A percentile compares a stretch with the other conserved stretches of the same genome.
Conservation (phyloP, 2,888 invertebrate species). For the Actias luna region DNA sequence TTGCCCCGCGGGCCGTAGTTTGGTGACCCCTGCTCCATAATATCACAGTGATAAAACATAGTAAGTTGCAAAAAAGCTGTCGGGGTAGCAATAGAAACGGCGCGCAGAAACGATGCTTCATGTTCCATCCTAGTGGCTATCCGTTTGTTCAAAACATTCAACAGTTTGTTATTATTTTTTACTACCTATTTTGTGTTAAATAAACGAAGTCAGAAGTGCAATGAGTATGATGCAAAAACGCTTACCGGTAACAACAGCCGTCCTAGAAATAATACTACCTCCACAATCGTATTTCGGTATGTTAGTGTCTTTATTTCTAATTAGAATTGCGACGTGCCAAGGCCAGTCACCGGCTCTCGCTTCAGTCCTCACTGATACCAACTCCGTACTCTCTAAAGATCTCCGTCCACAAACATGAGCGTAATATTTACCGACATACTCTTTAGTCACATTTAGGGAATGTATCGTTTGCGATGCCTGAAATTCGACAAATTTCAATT, state of each 20-base stretch:
- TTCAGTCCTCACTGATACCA: constrained; percentile 56
- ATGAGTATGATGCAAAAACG: background rate
- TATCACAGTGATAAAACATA: too few species aligned
- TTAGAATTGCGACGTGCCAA: constrained; percentile 68
- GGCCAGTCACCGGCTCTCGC: constrained; percentile 70
- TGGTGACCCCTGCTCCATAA: too few species aligned
- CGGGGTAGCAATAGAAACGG: too few species aligned
- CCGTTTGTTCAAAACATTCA: too few species aligned
- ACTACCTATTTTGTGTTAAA: too few species aligned
- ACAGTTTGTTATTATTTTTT: too few species aligned
- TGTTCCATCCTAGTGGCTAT: too few species aligned
- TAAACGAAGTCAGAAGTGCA: too few species aligned
- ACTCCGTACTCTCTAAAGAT: constrained; percentile 56
- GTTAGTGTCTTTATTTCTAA: constrained; percentile 34
- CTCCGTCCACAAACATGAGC: constrained; percentile 63
- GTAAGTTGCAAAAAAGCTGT: too few species aligned
- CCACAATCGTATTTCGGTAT: constrained; percentile 58
- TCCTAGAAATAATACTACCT: constrained; percentile 67
- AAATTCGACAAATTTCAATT: constrained; percentile 27
- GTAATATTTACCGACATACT: constrained; percentile 31
- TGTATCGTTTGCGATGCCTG: constrained; percentile 48
- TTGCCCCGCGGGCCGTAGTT: too few species aligned
- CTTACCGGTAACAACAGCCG: constrained; percentile 67
- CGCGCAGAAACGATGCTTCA: too few species aligned
- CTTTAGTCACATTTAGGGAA: constrained; percentile 45